Evolutionary conservation across 2,113 vertebrate species (phyloP).

Genomic region (Recurvirostra avosetta): DNA sequence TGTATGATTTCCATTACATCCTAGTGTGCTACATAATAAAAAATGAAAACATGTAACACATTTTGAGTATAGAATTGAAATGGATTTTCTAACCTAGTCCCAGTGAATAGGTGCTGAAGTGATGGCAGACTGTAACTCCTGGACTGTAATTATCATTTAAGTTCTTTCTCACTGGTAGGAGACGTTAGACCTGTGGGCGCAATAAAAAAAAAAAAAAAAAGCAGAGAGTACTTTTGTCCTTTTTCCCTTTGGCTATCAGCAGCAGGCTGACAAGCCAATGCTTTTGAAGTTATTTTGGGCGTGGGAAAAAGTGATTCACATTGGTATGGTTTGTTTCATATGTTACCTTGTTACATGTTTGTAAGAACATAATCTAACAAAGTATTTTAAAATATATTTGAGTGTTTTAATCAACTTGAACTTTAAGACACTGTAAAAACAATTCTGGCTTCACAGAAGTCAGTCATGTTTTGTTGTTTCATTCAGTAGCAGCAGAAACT

Average conservation of each 20-base stretch:
- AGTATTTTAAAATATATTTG: not conserved
- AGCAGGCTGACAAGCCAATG: not conserved
- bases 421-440: not conserved
- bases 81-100: constrained; percentile 13
- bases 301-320: not conserved
- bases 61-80: constrained; percentile 43
- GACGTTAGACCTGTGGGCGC: not conserved
- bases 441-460: not conserved
- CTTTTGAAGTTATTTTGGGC: not conserved
- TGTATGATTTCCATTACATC: not conserved
- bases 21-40: not conserved
- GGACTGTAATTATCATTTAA: not conserved
- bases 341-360: not conserved
- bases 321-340: not conserved
- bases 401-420: not conserved
- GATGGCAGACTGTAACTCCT: not conserved
- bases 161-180: not conserved
- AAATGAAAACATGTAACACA: constrained; percentile 12
- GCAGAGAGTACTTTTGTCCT: not conserved
- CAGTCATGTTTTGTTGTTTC: not conserved
- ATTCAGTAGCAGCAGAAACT: not conserved
- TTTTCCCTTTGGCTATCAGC: not conserved
- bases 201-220: not conserved
- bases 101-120: constrained; percentile 7
- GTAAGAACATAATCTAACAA: not conserved